Conservation (phyloP, 2,888 invertebrate species). For the Chesias legatella region DNA sequence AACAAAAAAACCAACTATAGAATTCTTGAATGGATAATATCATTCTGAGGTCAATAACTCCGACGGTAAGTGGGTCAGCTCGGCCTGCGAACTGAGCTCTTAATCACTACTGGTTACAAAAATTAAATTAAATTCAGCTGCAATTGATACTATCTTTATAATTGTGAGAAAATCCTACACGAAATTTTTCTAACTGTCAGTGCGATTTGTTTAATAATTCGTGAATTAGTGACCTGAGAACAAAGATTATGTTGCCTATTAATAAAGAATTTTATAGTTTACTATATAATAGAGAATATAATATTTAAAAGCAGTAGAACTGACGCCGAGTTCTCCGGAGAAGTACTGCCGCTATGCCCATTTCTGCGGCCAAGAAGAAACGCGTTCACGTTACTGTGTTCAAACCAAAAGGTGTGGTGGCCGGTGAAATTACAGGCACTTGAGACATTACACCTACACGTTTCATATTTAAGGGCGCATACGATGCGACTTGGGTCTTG, state of each 20-base stretch:
- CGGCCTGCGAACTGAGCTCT: slow-evolving; percentile 24
- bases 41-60: slow-evolving; percentile 60
- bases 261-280: too few species aligned
- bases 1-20: slow-evolving; percentile 35
- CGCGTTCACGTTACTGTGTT: too few species aligned
- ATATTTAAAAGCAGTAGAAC: too few species aligned
- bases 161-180: slow-evolving; percentile 29
- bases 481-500: too few species aligned
- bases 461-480: too few species aligned
- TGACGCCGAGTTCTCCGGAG: too few species aligned
- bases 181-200: slow-evolving; percentile 13
- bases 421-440: too few species aligned
- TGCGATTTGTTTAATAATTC: not conserved
- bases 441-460: too few species aligned
- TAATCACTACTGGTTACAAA: slow-evolving; percentile 31
- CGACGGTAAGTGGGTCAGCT: slow-evolving; percentile 52
- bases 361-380: too few species aligned
- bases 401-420: too few species aligned
- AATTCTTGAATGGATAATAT: slow-evolving; percentile 52
- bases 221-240: not conserved
- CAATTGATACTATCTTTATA: slow-evolving; percentile 25
- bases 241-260: not conserved
- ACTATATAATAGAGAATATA: too few species aligned
- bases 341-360: too few species aligned
- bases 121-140: slow-evolving; percentile 27